Percentiles rank a stretch among this genome's conserved stretches.
These are phyloP conservation scores for Podiceps cristatus DNA, from an alignment of 2,113 vertebrate species.

Conservation along the genomic window DNA sequence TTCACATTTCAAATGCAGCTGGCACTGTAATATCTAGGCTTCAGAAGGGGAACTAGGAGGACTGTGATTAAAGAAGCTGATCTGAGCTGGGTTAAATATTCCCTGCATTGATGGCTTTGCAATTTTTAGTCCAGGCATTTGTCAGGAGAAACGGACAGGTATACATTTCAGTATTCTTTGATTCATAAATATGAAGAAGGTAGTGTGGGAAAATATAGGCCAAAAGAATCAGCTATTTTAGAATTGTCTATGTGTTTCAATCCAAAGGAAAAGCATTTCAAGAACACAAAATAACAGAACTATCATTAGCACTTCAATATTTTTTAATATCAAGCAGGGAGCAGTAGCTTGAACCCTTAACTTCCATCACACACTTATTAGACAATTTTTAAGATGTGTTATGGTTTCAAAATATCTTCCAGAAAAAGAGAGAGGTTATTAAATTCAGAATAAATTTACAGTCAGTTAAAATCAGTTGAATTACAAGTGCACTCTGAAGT, in stretches of 20 bases:
- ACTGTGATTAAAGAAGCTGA: not conserved
- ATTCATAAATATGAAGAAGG: not conserved
- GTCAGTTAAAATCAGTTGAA: not conserved
- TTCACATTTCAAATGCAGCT: not conserved
- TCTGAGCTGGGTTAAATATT: not conserved
- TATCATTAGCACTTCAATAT: not conserved
- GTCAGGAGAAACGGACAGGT: not conserved
- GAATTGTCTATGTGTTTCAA: not conserved
- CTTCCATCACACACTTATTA: not conserved
- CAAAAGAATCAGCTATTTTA: not conserved
- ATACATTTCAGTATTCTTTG: not conserved
- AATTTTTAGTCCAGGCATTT: not conserved
- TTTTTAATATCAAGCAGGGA: not conserved
- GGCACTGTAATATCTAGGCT: not conserved
- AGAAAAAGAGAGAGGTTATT: not conserved
- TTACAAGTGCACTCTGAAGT: not conserved
- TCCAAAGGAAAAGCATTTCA: not conserved
- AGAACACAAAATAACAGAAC: not conserved
- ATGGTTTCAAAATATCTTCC: not conserved
- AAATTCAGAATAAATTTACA: not conserved
- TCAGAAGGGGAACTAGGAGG: not conserved
- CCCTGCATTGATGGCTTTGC: not conserved
- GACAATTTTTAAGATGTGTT: not conserved
- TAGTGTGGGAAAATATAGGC: not conserved
- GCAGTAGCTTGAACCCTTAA: not conserved